Base-by-base conservation (phyloP, 2,113 vertebrate species). In the Eurypyga helias region DNA sequence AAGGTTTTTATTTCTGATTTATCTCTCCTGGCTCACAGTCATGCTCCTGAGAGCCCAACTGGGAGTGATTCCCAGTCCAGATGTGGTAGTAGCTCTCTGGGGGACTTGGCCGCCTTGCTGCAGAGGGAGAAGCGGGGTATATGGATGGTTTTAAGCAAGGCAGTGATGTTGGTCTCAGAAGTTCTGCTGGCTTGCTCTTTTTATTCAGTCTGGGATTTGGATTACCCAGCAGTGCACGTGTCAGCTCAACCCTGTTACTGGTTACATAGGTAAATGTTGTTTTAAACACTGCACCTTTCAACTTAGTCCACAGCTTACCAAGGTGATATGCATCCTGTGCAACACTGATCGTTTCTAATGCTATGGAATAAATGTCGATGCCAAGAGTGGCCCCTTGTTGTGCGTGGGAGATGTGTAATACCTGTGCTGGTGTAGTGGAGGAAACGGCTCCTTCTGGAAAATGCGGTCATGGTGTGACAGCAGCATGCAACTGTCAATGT, bases 391-490 rank as follows among this genome's bases (percentile, higher is more conserved):
- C 43, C 38, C 2, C 0, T 33, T 67, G 29, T 57, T 34, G 46
- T 72, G 24, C 69, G 21, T 28, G 43, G 66, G 31, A 76, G 33
- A 48, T 14, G 24, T 76, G 48, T 80, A 83, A 66, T 45, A 80
- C 45, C 36, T 11, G 18, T 55, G 28, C 46, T 75, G 52, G 21
- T 7, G 26, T 24, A 43, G 51, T 3, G 2, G 38, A 69, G 49
- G 36, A 83, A 60, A 69, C 11, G 67, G 20, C 13, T 83, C 6
- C 48, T 67, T 34, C 34, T 62, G 41, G 48, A 64, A 89, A 81
- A 65, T 24, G 23, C 0, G 1, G 43, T 54, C 0, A 0, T 46
- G 13, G 9, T 67, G 43, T 87, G 29, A 71, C 14, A 76, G 34
- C 34, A 60, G 28, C 48, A 46, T 9, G 20, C 33, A 72, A 67